These are phyloP conservation scores for Labia minor DNA, from an alignment of 2,888 invertebrate species.

Conservation along the genomic window DNA sequence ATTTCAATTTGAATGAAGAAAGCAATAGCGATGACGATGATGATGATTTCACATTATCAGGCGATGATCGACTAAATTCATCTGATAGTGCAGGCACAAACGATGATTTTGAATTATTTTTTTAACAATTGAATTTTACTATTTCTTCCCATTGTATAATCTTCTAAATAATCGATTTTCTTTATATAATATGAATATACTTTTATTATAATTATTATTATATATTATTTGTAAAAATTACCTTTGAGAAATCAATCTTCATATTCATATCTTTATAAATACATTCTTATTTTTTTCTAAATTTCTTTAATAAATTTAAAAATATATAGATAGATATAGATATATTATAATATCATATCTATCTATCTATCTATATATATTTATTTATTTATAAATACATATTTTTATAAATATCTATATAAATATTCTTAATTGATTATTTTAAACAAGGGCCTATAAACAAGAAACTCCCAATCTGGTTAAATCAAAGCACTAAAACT, in stretches of 20 bases:
- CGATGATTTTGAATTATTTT: conserved; percentile 9
- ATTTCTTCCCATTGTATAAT: neutral
- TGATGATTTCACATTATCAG: conserved; percentile 14
- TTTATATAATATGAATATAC: neutral
- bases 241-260: neutral
- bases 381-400: no score
- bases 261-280: conserved; percentile 1
- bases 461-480: no score
- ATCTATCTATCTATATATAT: no score
- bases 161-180: conserved; percentile 3
- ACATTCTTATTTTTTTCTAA: neutral
- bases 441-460: no score
- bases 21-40: conserved; percentile 16
- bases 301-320: neutral
- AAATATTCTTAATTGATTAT: no score
- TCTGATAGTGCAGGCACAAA: conserved; percentile 14
- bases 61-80: neutral
- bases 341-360: no score
- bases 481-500: no score
- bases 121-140: neutral
- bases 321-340: no score
- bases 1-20: neutral
- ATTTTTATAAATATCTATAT: no score
- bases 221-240: conserved; percentile 3
- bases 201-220: neutral